Evolutionary conservation across 1,140 invertebrate species (phyloP).

Genomic region (Teleopsis dalmanni): DNA sequence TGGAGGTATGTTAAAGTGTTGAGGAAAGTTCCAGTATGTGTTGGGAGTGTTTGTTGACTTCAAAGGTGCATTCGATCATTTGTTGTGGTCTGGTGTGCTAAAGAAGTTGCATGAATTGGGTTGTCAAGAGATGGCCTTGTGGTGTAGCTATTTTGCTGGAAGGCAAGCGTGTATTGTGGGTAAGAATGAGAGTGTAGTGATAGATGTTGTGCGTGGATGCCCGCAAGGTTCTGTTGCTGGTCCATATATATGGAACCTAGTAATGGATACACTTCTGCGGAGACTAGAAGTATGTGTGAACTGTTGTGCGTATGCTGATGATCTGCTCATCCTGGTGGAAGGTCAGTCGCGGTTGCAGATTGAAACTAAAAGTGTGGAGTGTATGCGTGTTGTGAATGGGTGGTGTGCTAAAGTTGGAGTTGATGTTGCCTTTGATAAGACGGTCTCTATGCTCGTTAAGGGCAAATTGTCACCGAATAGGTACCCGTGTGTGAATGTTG

Average conservation of each 20-base stretch:
- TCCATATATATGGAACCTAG: constrained; percentile 23
- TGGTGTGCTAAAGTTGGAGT: constrained; percentile 7
- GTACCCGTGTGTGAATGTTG: too few relatives aligned
- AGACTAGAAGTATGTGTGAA: background rate
- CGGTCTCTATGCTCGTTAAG: too few relatives aligned
- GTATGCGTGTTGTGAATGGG: background rate
- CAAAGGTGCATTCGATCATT: background rate
- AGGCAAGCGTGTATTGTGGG: constrained; percentile 5
- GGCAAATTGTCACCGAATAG: too few relatives aligned
- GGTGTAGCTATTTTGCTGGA: constrained; percentile 6
- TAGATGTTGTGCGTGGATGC: constrained; percentile 12
- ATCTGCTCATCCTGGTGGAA: constrained; percentile 15
- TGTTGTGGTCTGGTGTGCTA: background rate
- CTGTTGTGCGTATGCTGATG: constrained; percentile 21
- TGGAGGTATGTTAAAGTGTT: background rate
- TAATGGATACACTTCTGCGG: constrained; percentile 18
- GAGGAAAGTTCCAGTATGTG: too few relatives aligned
- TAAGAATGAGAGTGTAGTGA: background rate
- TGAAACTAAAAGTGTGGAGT: constrained; percentile 3
- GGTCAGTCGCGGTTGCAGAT: constrained; percentile 12
- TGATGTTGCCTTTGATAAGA: background rate
- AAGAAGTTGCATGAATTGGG: background rate
- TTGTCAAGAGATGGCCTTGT: background rate
- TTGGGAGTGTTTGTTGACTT: background rate
- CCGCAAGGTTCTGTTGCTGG: constrained; percentile 18